Conservation (phyloP, 2,797 vertebrate genomes). For the Adelosebastes latens region DNA sequence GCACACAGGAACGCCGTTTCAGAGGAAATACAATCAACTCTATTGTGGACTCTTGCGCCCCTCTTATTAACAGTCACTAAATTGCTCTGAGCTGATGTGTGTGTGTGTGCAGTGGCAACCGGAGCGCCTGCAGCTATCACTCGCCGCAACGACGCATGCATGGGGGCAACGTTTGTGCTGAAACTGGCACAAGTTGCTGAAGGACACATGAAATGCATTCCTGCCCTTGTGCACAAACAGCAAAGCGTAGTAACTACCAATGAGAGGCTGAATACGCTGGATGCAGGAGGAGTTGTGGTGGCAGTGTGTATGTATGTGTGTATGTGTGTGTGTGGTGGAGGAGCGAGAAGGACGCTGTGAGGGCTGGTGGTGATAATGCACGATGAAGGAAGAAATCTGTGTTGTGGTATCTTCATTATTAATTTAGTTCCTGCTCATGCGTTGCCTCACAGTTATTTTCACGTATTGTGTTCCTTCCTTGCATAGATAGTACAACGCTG, state of each 20-base stretch:
- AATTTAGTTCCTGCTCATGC: conserved; percentile 51
- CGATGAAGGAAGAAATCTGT: conserved; percentile 31
- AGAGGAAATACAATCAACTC: conserved; percentile 63
- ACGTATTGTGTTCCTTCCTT: conserved; percentile 8
- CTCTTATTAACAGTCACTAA: conserved; percentile 60
- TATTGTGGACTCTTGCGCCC: conserved; percentile 53
- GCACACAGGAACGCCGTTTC: conserved; percentile 39
- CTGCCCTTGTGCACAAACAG: conserved; percentile 57
- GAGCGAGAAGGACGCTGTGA: background rate
- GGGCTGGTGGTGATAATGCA: conserved; percentile 8
- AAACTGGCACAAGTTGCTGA: conserved; percentile 50
- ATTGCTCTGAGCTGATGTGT: conserved; percentile 38
- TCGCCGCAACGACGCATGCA: conserved; percentile 15
- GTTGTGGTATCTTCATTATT: conserved; percentile 60
- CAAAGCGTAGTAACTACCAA: conserved; percentile 51
- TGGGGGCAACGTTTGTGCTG: conserved; percentile 31
- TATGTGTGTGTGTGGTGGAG: background rate
- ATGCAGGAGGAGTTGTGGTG: conserved; percentile 20
- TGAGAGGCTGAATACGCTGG: conserved; percentile 30
- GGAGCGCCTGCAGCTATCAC: conserved; percentile 42
- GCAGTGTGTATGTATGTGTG: background rate
- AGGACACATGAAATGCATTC: conserved; percentile 51
- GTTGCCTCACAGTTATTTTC: conserved; percentile 21
- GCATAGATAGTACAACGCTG: background rate
- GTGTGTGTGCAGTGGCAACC: conserved; percentile 12